These are phyloP conservation scores for Drosophila parvula DNA, from an alignment of 1,140 invertebrate species.

Conservation along the genomic window DNA sequence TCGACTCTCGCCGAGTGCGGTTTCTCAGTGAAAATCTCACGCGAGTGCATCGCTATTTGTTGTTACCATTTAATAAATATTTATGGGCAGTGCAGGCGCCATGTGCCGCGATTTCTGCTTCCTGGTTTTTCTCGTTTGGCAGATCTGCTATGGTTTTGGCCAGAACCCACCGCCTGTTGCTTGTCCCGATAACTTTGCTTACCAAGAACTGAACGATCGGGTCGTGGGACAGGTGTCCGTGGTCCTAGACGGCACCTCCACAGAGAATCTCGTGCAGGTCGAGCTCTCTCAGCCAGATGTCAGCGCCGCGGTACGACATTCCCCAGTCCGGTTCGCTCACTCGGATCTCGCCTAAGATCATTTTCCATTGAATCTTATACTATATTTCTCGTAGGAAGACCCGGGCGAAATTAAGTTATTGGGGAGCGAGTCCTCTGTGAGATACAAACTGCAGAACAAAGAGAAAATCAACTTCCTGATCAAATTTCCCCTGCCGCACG, in stretches of 20 bases:
- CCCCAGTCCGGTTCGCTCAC: conserved; percentile 1
- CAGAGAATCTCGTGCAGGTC: neutral
- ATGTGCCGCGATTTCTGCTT: conserved; percentile 3
- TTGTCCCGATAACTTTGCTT: neutral
- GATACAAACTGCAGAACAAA: conserved; percentile 40
- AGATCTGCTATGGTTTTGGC: neutral
- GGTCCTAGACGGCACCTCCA: conserved; percentile 1
- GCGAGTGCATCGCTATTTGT: conserved; percentile 2
- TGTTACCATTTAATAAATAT: conserved; percentile 11
- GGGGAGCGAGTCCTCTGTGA: conserved; percentile 44
- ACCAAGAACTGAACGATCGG: neutral
- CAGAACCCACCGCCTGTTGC: neutral
- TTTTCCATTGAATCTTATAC: too few relatives aligned
- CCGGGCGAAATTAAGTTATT: conserved; percentile 32
- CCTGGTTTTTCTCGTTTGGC: neutral
- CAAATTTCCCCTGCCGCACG: conserved; percentile 63
- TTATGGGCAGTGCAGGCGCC: neutral
- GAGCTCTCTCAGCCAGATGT: conserved; percentile 1
- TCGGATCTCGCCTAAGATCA: neutral
- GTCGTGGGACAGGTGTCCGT: neutral
- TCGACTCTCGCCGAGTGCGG: neutral
- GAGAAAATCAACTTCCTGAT: conserved; percentile 59
- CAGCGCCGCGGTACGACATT: neutral
- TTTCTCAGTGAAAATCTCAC: neutral
- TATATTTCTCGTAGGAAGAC: neutral